Evolutionary conservation across 2,113 vertebrate species (phyloP).

Genomic region (Ameiurus melas): DNA sequence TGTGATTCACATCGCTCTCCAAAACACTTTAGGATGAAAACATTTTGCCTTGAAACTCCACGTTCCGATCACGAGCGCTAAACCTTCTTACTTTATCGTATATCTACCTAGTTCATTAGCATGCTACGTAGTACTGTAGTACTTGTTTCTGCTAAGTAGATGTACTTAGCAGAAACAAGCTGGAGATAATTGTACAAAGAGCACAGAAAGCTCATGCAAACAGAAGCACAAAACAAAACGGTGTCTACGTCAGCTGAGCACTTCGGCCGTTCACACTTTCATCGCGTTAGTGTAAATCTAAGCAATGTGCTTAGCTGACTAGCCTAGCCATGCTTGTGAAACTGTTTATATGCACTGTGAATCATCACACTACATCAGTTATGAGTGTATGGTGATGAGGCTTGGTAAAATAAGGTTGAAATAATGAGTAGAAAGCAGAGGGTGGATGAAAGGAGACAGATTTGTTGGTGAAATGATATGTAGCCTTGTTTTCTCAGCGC

Average conservation of each 20-base stretch:
- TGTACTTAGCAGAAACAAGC: neutral
- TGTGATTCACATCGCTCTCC: neutral
- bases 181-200: neutral
- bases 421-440: neutral
- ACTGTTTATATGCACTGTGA: neutral
- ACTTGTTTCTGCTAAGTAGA: no score
- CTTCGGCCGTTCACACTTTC: neutral
- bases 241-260: no score
- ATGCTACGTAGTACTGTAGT: no score
- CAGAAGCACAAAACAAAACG: neutral
- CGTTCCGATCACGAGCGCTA: neutral
- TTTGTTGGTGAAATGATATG: constrained; percentile 39
- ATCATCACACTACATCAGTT: neutral
- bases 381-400: neutral
- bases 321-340: neutral
- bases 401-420: constrained; percentile 15
- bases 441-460: constrained; percentile 11
- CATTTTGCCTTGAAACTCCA: neutral
- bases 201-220: neutral
- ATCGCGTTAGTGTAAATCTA: neutral
- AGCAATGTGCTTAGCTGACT: neutral
- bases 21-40: neutral
- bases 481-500: constrained; percentile 30
- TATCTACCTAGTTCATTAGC: neutral
- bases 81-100: neutral